These are phyloP conservation scores for Liposcelis brunnea DNA, from an alignment of 2,888 invertebrate genomes.

Conservation along the genomic window DNA sequence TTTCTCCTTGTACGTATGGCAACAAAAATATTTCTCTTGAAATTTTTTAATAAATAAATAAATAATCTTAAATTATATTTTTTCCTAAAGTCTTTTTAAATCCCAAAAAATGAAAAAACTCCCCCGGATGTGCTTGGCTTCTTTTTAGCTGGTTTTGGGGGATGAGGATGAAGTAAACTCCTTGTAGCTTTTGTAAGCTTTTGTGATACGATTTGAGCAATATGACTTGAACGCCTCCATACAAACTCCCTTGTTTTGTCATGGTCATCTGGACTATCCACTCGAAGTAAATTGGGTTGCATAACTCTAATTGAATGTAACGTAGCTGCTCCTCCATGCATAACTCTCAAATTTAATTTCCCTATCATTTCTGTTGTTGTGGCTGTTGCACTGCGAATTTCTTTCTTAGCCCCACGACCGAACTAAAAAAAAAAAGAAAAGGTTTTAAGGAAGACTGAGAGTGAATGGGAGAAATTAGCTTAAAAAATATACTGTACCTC, in stretches of 20 bases:
- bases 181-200: constrained; percentile 47
- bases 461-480: too few species aligned
- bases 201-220: constrained; percentile 67
- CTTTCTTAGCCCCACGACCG: constrained; percentile 60
- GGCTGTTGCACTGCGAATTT: constrained; percentile 69
- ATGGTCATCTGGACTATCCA: constrained; percentile 64
- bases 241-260: constrained; percentile 69
- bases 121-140: neutral
- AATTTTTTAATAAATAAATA: too few species aligned
- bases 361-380: constrained; percentile 77
- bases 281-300: constrained; percentile 74
- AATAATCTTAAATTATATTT: too few species aligned
- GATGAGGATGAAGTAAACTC: constrained; percentile 38
- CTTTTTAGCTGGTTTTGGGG: constrained; percentile 8
- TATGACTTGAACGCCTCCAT: constrained; percentile 67
- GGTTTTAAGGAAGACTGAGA: neutral
- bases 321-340: constrained; percentile 65
- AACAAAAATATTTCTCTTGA: too few species aligned
- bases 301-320: constrained; percentile 69
- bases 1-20: too few species aligned
- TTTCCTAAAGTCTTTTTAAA: too few species aligned
- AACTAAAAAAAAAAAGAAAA: constrained; percentile 31
- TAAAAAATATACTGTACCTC: constrained; percentile 43
- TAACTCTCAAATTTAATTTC: constrained; percentile 54
- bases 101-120: constrained; percentile 2